These are phyloP conservation scores for Parelbella ahira DNA, from an alignment of 2,888 invertebrate genomes.

Conservation along the genomic window DNA sequence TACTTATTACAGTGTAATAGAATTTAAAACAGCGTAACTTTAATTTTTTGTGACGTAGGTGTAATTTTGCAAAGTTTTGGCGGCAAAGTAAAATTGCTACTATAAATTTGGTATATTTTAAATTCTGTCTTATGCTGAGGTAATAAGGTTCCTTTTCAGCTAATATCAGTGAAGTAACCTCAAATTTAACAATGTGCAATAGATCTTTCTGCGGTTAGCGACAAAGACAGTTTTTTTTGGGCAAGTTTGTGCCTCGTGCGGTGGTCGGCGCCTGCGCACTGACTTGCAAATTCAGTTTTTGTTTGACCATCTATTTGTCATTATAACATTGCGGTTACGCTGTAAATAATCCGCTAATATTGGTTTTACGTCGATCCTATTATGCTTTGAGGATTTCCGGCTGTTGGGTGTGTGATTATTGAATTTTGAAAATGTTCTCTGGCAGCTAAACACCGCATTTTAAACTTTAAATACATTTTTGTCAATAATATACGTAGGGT, in stretches of 20 bases:
- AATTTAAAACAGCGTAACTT: conserved; percentile 2
- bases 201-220: conserved; percentile 35
- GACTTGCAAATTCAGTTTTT: conserved; percentile 35
- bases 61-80: not conserved
- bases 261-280: conserved; percentile 38
- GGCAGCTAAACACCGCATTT: too few species aligned
- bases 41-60: not conserved
- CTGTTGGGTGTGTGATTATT: too few species aligned
- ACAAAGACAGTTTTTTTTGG: conserved; percentile 34
- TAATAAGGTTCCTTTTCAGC: too few species aligned
- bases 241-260: conserved; percentile 22
- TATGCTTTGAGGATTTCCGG: conserved; percentile 12
- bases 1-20: conserved; percentile 2
- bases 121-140: too few species aligned
- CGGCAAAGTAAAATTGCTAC: conserved; percentile 1
- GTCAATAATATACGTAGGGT: too few species aligned
- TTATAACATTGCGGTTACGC: conserved; percentile 15
- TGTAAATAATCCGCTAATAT: conserved; percentile 16
- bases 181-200: not conserved
- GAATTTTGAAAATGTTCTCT: too few species aligned
- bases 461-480: too few species aligned
- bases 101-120: too few species aligned
- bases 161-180: not conserved
- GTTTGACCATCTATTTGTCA: conserved; percentile 16
- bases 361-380: not conserved